Conservation (phyloP, 2,113 vertebrate species). For the Protobothrops mucrosquamatus region DNA sequence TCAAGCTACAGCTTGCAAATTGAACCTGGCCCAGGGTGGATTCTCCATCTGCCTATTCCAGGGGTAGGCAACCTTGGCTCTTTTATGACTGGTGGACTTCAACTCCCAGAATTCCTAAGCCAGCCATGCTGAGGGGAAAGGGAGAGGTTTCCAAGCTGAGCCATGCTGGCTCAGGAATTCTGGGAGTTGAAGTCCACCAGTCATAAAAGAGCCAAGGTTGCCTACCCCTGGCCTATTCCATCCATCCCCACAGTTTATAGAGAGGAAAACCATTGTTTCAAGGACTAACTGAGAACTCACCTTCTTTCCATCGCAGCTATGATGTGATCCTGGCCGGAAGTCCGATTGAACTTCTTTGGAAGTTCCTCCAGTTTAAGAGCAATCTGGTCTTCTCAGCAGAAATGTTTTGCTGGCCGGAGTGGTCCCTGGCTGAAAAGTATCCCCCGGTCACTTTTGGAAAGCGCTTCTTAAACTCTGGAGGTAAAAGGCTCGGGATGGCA, state of each 20-base stretch:
- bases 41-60: neutral
- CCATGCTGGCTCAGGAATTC: no score
- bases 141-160: no score
- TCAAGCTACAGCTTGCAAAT: neutral
- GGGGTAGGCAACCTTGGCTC: no score
- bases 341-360: slow-evolving; percentile 72
- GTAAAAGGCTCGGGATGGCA: slow-evolving; percentile 35
- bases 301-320: slow-evolving; percentile 57
- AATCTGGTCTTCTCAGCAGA: slow-evolving; percentile 76
- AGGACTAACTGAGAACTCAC: neutral
- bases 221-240: no score
- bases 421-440: slow-evolving; percentile 74
- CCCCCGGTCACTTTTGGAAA: slow-evolving; percentile 70
- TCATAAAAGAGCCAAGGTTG: no score
- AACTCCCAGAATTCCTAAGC: no score
- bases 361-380: slow-evolving; percentile 70
- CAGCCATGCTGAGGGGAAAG: no score
- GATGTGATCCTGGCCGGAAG: slow-evolving; percentile 75
- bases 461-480: slow-evolving; percentile 79
- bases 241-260: neutral
- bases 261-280: neutral
- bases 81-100: no score
- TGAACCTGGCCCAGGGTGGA: neutral
- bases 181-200: no score
- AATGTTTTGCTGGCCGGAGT: slow-evolving; percentile 79